These are phyloP conservation scores for Homarus gammarus DNA, from an alignment of 2,888 invertebrate genomes.

Conservation along the genomic window DNA sequence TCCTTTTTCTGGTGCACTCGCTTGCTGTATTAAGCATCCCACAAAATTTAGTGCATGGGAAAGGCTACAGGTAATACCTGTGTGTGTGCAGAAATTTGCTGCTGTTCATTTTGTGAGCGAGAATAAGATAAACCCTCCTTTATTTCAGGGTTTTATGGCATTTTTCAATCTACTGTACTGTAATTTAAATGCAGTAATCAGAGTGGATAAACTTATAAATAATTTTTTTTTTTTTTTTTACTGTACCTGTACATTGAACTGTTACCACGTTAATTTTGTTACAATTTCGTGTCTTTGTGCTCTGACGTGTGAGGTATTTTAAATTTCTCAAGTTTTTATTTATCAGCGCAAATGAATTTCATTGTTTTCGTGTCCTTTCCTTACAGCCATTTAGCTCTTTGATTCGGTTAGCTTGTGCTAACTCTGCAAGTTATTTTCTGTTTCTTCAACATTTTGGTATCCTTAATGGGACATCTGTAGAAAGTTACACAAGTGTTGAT, in stretches of 20 bases:
- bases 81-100: not conserved
- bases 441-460: slow-evolving; percentile 26
- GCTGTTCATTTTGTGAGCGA: not conserved
- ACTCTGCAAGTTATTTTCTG: not conserved
- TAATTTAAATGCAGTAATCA: not conserved
- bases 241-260: not conserved
- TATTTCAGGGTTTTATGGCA: not conserved
- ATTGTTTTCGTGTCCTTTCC: not conserved
- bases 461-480: not conserved
- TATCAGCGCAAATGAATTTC: not conserved
- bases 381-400: not conserved
- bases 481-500: not conserved
- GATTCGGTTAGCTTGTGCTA: not conserved
- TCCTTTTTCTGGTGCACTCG: not conserved
- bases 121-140: slow-evolving; percentile 1
- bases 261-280: not conserved
- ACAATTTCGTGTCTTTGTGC: not conserved
- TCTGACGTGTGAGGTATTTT: not conserved
- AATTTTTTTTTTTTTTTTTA: no score
- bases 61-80: slow-evolving; percentile 9
- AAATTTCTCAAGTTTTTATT: not conserved
- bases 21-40: not conserved
- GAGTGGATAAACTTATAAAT: not conserved
- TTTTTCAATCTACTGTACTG: not conserved
- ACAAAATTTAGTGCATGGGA: not conserved